Base-by-base conservation (phyloP, 2,888 invertebrate genomes). In the Watsonalla cultraria region DNA sequence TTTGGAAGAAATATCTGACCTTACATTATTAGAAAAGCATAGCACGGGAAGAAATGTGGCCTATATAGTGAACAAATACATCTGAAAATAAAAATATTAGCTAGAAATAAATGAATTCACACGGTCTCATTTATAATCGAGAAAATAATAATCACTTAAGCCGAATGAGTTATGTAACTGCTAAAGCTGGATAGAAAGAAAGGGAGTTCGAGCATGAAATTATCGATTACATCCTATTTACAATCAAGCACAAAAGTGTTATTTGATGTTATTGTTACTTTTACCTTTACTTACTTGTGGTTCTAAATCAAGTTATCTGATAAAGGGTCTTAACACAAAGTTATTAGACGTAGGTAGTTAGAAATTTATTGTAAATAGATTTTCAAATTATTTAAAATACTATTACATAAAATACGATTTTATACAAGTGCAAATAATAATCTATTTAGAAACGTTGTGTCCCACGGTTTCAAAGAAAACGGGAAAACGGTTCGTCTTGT, bases 331-430 rank as follows among this genome's bases (percentile, higher is more conserved):
- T 71, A 66, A 68, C 74, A 78, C 77, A 80, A 82, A 76, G 76
- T 79, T 72, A 67, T 24, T 77, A 80, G 68, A 58, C 64, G 73
- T 86, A 86, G 76, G 73, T 86, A 86, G 77, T 64, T 85, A 81
- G 78, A 78, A 72, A 74, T 78, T 74, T 71, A 79, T 72, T 86
- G 84, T 86, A 86, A 68, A 88, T 86, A 87, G 63, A 76, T 74
- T 79, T 81, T 80, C 76, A 76, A 76, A 75, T 70, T 24, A 24
- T 24, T 24, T 24, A 24, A 24, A 24, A 64, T 49, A 37, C 15
- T 11, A 56, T 42, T 11, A 42, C 5, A 11, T 42, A 62, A 62
- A 72, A 70, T 76, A 78, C 73, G 67, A 73, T 87, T 86, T 87
- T 86, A 82, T 87, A 87, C 81, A 76, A 76, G 74, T 72, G 75